Base-by-base conservation (phyloP, 2,888 invertebrate genomes). In the Pyrgus malvae region DNA sequence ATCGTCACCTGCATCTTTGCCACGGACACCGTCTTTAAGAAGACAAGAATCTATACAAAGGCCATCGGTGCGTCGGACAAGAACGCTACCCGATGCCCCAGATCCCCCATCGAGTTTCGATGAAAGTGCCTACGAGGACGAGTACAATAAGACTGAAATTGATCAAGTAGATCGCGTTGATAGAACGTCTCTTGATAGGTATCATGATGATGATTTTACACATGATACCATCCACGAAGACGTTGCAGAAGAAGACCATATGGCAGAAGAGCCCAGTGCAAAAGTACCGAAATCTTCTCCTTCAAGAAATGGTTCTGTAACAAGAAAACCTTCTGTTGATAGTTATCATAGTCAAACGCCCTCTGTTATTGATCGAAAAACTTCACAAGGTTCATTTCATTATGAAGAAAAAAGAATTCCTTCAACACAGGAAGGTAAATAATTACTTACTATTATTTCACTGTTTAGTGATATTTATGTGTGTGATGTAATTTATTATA, bases 111-210 rank as follows among this genome's bases (percentile, higher is more conserved):
- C 79, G 63, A 81, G 82, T 77, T 87, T 82, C 67, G 87, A 89
- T 70, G 89, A 89, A 87, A 88, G 89, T 89, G 89, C 89, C 89
- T 90, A 88, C 78, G 90, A 90, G 65, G 87, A 89, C 66, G 89
- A 90, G 79, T 88, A 87, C 73, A 67, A 88, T 81, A 88, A 89
- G 89, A 88, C 90, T 89, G 89, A 88, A 76, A 80, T 79, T 67
- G 87, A 89, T 79, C 83, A 83, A 84, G 75, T 74, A 69, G 87
- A 88, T 60, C 80, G 78, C 53, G 46, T 54, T 31, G 84, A 85
- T 55, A 82, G 82, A 66, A 76, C 76, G 53, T 87, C 89, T 67
- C 74, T 88, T 63, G 87, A 89, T 59, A 83, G 83, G 78, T 89
- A 82, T 84, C 78, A 73, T 80, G 78, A 90, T 59, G 76, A 88